Evolutionary conservation across 1,140 invertebrate genomes (phyloP).

Genomic region (Onthophagus taurus): DNA sequence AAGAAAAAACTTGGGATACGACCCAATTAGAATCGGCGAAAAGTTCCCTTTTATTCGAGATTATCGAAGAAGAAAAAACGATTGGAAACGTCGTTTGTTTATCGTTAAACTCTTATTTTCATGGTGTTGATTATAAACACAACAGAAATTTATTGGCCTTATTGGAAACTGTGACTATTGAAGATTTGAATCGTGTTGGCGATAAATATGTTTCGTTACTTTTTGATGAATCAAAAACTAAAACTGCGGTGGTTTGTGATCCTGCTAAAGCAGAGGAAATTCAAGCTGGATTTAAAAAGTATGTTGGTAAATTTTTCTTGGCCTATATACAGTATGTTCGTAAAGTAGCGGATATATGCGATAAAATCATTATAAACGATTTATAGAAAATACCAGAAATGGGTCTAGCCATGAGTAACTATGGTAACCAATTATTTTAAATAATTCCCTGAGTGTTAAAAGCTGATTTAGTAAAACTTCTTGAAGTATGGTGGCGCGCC

Average conservation of each 20-base stretch:
- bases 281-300: conserved; percentile 55
- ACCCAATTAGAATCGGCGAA: conserved; percentile 72
- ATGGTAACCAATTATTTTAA: too few species aligned
- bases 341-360: too few species aligned
- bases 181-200: conserved; percentile 56
- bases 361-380: not conserved
- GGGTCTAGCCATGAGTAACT: too few species aligned
- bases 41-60: conserved; percentile 75
- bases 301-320: conserved; percentile 31
- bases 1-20: conserved; percentile 54
- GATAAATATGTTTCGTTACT: conserved; percentile 58
- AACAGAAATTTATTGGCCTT: conserved; percentile 57
- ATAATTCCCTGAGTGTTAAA: too few species aligned
- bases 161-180: conserved; percentile 56
- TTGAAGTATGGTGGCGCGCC: too few species aligned
- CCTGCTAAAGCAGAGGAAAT: conserved; percentile 64
- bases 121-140: conserved; percentile 55
- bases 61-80: conserved; percentile 70
- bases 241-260: conserved; percentile 63
- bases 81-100: conserved; percentile 59
- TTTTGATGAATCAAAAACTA: conserved; percentile 48
- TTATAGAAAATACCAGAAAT: too few species aligned
- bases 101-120: conserved; percentile 63
- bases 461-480: too few species aligned
- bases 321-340: too few species aligned